Evolutionary conservation across 2,888 invertebrate genomes (phyloP), one percentile per base, ranked within the genome.

Genomic region (Bombyx huttoni): DNA sequence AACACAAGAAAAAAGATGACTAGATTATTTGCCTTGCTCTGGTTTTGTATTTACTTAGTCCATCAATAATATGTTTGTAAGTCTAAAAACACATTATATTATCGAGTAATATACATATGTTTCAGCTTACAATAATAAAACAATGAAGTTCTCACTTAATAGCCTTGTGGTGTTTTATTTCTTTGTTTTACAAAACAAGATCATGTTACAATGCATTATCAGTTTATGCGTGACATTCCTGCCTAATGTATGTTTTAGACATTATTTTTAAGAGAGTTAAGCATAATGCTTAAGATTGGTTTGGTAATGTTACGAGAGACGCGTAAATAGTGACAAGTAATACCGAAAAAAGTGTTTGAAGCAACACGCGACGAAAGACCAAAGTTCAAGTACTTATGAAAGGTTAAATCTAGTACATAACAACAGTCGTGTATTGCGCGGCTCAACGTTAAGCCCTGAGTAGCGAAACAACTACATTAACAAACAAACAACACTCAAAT

Each of bases 401-500:
- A 54, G 53, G 54, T 58, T 56, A 58, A 55, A 54, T 56, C 59
- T 24, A 24, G 62, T 61, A 63, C 61, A 62, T 62, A 64, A 63
- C 67, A 65, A 65, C 63, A 68, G 59, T 54, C 51, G 60, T 52
- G 55, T 59, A 62, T 59, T 58, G 60, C 59, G 59, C 53, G 59
- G 59, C 63, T 65, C 67, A 70, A 68, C 68, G 61, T 65, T 65
- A 66, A 68, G 67, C 65, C 72, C 64, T 64, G 24, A 24, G 24
- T 24, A 24, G 24, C 60, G 59, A 56, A 65, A 49, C 56, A 67
- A 58, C 63, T 64, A 54, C 62, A 63, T 67, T 72, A 62, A 64
- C 61, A 75, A 77, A 61, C 78, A 82, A 70, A 78, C 81, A 75
- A 79, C 78, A 75, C 78, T 72, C 69, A 64, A 76, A 71, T 84